Conservation (phyloP, 2,113 vertebrate genomes). For the Sapayoa aenigma region DNA sequence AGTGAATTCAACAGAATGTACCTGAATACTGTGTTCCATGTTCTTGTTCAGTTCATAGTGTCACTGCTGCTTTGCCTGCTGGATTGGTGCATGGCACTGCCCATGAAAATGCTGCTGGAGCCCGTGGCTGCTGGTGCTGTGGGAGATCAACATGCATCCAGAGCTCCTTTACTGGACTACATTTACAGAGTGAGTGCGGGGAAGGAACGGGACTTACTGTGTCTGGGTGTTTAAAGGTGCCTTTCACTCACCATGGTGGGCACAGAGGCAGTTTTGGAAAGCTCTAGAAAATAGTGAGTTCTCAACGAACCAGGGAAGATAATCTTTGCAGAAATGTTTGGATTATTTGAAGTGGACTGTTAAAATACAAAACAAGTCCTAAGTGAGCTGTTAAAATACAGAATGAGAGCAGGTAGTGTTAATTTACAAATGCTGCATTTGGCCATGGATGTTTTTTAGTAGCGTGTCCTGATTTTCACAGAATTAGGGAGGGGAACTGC, state of each 20-base stretch:
- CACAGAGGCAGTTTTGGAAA: neutral
- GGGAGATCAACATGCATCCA: constrained; percentile 80
- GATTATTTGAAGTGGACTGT: neutral
- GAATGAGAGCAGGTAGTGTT: neutral
- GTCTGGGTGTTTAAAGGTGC: neutral
- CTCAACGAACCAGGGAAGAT: fast-evolving
- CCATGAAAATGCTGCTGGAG: constrained; percentile 87
- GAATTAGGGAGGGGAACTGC: neutral
- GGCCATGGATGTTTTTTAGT: neutral
- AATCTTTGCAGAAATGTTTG: neutral
- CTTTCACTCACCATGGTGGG: neutral
- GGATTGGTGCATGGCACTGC: constrained; percentile 98
- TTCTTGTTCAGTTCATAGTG: constrained; percentile 86
- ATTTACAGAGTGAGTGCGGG: constrained; percentile 90
- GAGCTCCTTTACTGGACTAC: constrained; percentile 90
- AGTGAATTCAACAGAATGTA: neutral
- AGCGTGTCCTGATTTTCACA: neutral
- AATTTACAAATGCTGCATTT: neutral
- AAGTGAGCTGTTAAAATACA: neutral
- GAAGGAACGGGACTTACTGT: neutral
- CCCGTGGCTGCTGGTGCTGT: constrained; percentile 80
- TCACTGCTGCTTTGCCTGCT: constrained; percentile 92
- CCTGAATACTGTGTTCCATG: fast-evolving
- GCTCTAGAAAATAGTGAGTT: neutral
- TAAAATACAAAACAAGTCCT: neutral